phyloP scores from a whole-genome alignment of 1,140 invertebrate species.

The Mylabris phalerata region DNA sequence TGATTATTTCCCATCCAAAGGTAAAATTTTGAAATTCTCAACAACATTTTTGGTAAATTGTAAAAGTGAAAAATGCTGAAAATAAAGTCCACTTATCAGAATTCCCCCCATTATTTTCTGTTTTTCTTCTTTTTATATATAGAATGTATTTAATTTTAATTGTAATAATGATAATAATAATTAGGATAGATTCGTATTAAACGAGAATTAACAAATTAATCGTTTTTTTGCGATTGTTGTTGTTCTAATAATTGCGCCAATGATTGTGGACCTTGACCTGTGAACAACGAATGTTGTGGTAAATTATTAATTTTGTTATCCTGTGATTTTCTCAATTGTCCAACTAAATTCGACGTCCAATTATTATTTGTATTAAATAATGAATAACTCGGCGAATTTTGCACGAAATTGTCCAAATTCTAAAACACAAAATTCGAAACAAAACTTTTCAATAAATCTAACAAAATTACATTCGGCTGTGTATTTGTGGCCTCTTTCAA shows the following conservation, averaged over 20 bases:
- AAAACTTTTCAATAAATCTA: not conserved
- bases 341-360: constrained; percentile 36
- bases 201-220: not conserved
- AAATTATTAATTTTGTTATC: not conserved
- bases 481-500: constrained; percentile 30
- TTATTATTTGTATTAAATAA: constrained; percentile 36
- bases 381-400: constrained; percentile 33
- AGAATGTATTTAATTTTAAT: too few species aligned
- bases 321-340: constrained; percentile 25
- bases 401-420: constrained; percentile 8
- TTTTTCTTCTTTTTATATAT: too few species aligned
- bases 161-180: too few species aligned
- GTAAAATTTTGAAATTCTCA: too few species aligned
- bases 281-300: constrained; percentile 66
- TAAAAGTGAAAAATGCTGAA: too few species aligned
- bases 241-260: constrained; percentile 73
- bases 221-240: constrained; percentile 49
- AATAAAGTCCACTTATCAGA: too few species aligned
- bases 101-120: too few species aligned
- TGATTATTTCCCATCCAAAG: too few species aligned
- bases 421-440: not conserved
- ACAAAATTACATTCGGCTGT: constrained; percentile 6
- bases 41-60: too few species aligned
- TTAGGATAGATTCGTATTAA: too few species aligned
- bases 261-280: constrained; percentile 66